Evolutionary conservation across 2,113 vertebrate genomes (phyloP), one percentile per base, ranked within the genome.

Genomic region (Hippolais icterina): DNA sequence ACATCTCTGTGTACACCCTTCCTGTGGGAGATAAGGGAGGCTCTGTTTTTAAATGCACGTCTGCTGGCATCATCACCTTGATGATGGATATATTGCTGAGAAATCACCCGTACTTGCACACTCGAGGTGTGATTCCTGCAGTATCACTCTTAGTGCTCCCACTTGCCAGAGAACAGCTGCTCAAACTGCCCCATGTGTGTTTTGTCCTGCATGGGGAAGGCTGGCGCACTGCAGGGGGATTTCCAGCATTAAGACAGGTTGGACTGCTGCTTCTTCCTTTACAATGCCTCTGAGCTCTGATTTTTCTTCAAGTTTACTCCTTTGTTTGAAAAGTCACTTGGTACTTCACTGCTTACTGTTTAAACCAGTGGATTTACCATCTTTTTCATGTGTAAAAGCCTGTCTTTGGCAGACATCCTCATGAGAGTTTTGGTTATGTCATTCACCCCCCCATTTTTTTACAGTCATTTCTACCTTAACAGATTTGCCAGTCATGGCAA

Each of bases 121-220:
- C 8, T 9, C 0, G 0, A 64, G 27, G 18, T 42, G 27, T 49
- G 10, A 39, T 28, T 35, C 4, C 18, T 63, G 20, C 37, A 20
- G 25, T 37, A 16, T 8, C 25, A 46, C 24, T 27, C n/a, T 15
- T 20, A 11, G 4, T 42, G 31, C 25, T 49, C 6, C 20, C 11
- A 12, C 6, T 35, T 2, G 1, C 23, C 47, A 57, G 10, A 25
- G 27, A 42, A 15, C 8, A 68, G 25, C 13, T 68, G 17, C 27
- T 68, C 31, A 66, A 3, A 5, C 2, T 22, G 9, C 3, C 42
- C 11, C 11, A 7, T 13, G 28, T 24, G 12, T 76, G 11, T 11
- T 87, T 25, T 71, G 63, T 21, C 23, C 37, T 39, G 17, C 0
- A 1, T 24, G 19, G 15, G 15, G 9, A 31, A 18, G 4, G 6